Conservation (phyloP, 2,113 vertebrate genomes). For the Sinocyclocheilus anophthalmus region DNA sequence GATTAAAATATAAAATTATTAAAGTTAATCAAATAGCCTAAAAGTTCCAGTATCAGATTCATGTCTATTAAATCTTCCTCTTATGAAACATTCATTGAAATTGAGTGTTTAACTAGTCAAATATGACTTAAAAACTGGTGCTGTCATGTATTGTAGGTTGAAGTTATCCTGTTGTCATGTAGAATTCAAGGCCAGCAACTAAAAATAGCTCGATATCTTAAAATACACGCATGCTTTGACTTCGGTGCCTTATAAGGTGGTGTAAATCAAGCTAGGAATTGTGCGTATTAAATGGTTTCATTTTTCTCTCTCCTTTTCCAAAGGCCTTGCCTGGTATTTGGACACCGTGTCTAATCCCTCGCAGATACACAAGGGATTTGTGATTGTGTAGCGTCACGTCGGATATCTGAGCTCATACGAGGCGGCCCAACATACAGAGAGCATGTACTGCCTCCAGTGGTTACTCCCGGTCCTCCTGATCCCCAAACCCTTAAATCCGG, state of each 20-base stretch:
- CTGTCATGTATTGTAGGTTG: background rate
- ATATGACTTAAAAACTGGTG: background rate
- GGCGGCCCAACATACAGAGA: constrained; percentile 45
- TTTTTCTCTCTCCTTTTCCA: constrained; percentile 29
- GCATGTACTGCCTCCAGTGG: constrained; percentile 99
- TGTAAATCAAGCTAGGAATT: background rate
- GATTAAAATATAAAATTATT: too few species aligned
- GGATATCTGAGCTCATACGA: constrained; percentile 46
- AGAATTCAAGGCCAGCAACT: constrained; percentile 1
- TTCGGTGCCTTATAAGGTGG: background rate
- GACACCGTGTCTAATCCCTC: constrained; percentile 36
- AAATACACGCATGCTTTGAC: background rate
- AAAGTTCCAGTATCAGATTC: background rate
- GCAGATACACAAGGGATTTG: constrained; percentile 42
- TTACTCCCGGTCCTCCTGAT: constrained; percentile 97
- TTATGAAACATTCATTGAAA: too few species aligned
- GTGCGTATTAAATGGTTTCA: background rate
- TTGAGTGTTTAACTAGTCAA: background rate
- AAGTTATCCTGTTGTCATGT: background rate
- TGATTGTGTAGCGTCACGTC: constrained; percentile 18
- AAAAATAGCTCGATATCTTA: constrained; percentile 27
- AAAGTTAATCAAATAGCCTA: background rate
- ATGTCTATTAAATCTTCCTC: too few species aligned
- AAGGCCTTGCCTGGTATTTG: constrained; percentile 54
- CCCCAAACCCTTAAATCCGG: constrained; percentile 97